A percentile compares a stretch with the other conserved stretches of the same genome.
Conservation (phyloP, 2,113 vertebrate genomes). For the Strix aluco region DNA sequence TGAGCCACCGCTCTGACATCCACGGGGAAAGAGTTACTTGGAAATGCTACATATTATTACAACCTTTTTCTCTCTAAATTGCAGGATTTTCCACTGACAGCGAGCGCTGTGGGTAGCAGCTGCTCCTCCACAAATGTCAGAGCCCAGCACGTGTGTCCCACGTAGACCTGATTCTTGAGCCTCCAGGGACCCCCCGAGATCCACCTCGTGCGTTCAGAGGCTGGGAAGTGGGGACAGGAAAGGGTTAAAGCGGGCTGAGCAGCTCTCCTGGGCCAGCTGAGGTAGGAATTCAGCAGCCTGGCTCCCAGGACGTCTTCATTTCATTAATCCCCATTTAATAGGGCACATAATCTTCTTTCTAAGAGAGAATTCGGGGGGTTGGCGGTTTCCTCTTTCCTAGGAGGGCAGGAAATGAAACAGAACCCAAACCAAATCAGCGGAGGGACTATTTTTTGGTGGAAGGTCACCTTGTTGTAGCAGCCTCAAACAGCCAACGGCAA, state of each 20-base stretch:
- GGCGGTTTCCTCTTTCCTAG: background rate
- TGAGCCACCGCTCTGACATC: background rate
- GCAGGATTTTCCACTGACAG: background rate
- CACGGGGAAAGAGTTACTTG: background rate
- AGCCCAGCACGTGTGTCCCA: background rate
- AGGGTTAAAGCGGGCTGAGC: background rate
- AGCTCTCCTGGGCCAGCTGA: background rate
- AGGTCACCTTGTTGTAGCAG: background rate
- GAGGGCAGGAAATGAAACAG: background rate
- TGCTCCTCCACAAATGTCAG: background rate
- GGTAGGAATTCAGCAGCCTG: background rate
- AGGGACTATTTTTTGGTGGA: background rate
- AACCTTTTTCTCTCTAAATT: background rate
- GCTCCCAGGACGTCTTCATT: background rate
- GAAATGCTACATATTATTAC: rapidly evolving
- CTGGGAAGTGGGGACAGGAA: background rate
- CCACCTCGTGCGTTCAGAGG: background rate
- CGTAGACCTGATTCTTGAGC: rapidly evolving
- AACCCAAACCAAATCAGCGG: rapidly evolving
- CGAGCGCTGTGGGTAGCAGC: rapidly evolving
- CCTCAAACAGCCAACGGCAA: rapidly evolving
- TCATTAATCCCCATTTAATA: slow-evolving; percentile 28
- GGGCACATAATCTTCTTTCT: background rate
- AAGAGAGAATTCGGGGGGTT: background rate
- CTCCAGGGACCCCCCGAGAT: background rate